Base-by-base conservation (phyloP, 2,113 vertebrate genomes). In the Hemichromis elongatus region DNA sequence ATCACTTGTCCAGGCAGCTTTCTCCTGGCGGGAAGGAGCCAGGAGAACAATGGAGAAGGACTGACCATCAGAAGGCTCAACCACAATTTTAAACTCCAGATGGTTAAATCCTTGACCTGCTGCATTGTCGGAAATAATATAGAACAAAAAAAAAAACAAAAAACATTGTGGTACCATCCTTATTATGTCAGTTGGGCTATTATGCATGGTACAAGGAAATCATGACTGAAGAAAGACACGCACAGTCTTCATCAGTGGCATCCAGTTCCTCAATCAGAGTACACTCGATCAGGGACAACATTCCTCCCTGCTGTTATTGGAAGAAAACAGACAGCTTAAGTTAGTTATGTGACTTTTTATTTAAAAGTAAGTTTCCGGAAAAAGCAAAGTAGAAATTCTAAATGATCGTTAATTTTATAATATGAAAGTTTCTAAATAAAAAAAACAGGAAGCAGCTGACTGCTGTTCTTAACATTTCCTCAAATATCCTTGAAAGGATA, bases 1-100 rank as follows among this genome's bases (percentile, higher is more conserved):
- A 91, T 99, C 98, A 3, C 98, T 99, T 85, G 97, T 99, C 98
- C 98, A 99, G 0, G 97, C 98, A 1, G 98, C 98, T 80, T 99
- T 99, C 87, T 99, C 98, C 90, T 99, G 98, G 9, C 97, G 96
- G 0, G 98, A 99, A 0, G 98, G 98, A 7, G 98, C 97, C 86
- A 99, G 68, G n/a, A 99, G 95, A 26, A 98, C 96, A 1, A 99
- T 97, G 1, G 97, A 97, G 94, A 98, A 99, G 26, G 97, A 77
- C 50, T 97, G 95, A 21, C 96, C 95, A 21, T 98, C 97, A 0
- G 95, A 80, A 19, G 97, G 96, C 92, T 99, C 98, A 83, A 99
- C 96, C 63, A 97, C 94, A 2, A 99, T 95, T 88, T 99, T 99
- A 93, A 99, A 99, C 94, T 99, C 97, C 92, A 99, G 95, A 56